phyloP scores from a whole-genome alignment of 2,113 vertebrate species.

The Balaeniceps rex region DNA sequence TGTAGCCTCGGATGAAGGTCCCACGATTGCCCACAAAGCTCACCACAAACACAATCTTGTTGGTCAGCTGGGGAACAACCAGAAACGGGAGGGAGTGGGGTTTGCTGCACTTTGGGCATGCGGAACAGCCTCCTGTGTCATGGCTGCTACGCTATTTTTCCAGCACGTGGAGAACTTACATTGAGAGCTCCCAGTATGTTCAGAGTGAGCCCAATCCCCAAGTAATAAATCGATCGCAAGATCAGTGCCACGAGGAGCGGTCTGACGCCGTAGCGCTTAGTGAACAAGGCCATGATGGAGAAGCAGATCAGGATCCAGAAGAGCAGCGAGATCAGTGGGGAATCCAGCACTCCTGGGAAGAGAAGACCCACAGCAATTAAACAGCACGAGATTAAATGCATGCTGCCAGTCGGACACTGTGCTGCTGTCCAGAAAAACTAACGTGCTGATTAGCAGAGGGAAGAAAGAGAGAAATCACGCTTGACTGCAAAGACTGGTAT shows the following conservation, averaged over 20 bases:
- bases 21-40: conserved; percentile 98
- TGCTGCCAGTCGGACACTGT: neutral
- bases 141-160: neutral
- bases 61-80: conserved; percentile 80
- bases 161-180: conserved; percentile 57
- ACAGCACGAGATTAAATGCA: neutral
- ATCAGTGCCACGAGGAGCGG: conserved; percentile 89
- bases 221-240: conserved; percentile 89
- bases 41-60: conserved; percentile 96
- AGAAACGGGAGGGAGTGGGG: neutral
- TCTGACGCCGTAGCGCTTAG: conserved; percentile 87
- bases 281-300: conserved; percentile 86
- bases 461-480: neutral
- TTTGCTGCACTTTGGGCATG: fast-evolving
- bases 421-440: neutral
- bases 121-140: fast-evolving
- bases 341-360: conserved; percentile 82
- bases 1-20: conserved; percentile 95
- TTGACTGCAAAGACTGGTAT: neutral
- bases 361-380: neutral
- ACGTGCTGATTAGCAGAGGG: neutral
- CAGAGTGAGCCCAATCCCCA: conserved; percentile 93
- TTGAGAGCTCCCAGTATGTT: conserved; percentile 87
- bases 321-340: conserved; percentile 84
- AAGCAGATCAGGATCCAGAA: conserved; percentile 92